phyloP scores from a whole-genome alignment of 2,888 invertebrate genomes.

The Eupeodes latifasciatus region DNA sequence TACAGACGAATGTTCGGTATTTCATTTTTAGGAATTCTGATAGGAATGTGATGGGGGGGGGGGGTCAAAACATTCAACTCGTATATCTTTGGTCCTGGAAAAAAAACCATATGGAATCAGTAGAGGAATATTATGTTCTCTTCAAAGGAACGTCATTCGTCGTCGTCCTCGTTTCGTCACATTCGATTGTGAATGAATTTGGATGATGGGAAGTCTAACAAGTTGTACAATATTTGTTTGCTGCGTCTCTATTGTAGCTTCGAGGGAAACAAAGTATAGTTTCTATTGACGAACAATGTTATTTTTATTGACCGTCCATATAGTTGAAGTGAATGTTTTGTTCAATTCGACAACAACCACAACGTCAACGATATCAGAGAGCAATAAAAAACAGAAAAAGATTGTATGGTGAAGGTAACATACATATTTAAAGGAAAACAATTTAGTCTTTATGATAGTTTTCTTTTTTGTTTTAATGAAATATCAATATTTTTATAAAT shows the following conservation, averaged over 20 bases:
- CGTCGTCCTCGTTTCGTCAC: not conserved
- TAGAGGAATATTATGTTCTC: conserved; percentile 7
- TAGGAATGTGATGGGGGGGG: not conserved
- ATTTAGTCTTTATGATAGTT: not conserved
- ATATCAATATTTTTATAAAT: not conserved
- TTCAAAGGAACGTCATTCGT: not conserved
- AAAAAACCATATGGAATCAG: conserved; percentile 4
- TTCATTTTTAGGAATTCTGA: conserved; percentile 5
- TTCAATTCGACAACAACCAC: not conserved
- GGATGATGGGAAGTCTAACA: not conserved
- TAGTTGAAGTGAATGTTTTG: not conserved
- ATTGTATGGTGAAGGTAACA: not conserved
- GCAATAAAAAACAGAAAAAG: not conserved
- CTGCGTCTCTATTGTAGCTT: not conserved
- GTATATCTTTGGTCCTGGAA: no score
- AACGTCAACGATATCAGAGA: not conserved
- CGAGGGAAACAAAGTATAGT: not conserved
- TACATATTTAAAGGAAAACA: not conserved
- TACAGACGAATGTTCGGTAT: not conserved
- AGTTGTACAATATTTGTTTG: not conserved
- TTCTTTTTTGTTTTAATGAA: not conserved
- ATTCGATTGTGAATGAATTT: conserved; percentile 13
- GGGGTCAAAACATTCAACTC: not conserved
- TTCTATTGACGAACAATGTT: conserved; percentile 7
- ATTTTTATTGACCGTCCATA: conserved; percentile 3